Evolutionary conservation across 2,113 vertebrate species (phyloP), one percentile per base, ranked within the genome.

Genomic region (Lathamus discolor): DNA sequence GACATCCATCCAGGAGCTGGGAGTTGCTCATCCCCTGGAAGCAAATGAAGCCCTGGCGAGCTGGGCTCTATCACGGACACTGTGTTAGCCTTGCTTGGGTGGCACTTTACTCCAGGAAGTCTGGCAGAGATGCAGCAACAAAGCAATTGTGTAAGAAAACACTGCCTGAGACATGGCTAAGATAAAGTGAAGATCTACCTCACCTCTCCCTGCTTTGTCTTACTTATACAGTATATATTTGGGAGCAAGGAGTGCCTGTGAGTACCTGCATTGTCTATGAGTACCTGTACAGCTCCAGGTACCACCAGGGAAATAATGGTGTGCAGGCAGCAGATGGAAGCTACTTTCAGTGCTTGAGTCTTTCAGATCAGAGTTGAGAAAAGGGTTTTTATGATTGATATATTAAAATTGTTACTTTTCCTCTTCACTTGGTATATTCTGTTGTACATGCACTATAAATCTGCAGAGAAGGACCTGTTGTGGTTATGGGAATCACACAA

Each of bases 401-500:
- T 27, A 51, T 80, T 85, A 46, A 87, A 85, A 80, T 43, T n/a
- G 49, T 86, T 74, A n/a, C 37, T 85, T 89, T 76, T 91, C 57
- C 64, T 83, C 78, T 92, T 92, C 59, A 17, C 33, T 83, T 44
- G 43, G 44, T 82, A 10, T 76, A 44, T 83, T 74, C 76, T 88
- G 33, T 73, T 61, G 73, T 75, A 48, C 1, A 5, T 81, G 76
- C 76, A 74, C 90, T 70, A 63, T 94, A 94, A 90, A 88, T 93
- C 67, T 81, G 64, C 43, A 86, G 86, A 88, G 83, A 41, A 39
- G 39, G 39, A 39, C 39, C 39, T 39, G 72, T 64, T 74, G 76
- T 55, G 63, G 59, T 83, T 92, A 67, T 86, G 79, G 88, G 83
- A 90, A 74, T 95, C 51, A 61, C 76, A 81, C 76, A 80, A 69